These are phyloP conservation scores for Drosophila athabasca DNA, from an alignment of 1,140 invertebrate genomes.

Conservation along the genomic window DNA sequence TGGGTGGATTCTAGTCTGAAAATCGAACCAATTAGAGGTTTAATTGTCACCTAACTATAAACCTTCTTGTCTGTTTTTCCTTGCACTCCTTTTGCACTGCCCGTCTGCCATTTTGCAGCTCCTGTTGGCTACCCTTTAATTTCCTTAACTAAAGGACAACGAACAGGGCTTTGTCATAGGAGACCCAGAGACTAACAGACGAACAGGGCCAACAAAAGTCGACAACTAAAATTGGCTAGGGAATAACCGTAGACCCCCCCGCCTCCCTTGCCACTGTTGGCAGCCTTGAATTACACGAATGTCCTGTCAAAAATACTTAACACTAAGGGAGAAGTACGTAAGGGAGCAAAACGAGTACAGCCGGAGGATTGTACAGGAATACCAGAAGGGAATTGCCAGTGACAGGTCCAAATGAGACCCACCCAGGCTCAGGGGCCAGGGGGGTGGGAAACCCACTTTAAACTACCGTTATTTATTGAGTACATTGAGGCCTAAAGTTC, in stretches of 20 bases:
- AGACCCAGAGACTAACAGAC: slow-evolving; percentile 3
- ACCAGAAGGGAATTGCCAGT: slow-evolving; percentile 36
- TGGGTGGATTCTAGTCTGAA: not conserved
- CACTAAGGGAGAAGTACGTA: slow-evolving; percentile 17
- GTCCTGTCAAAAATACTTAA: slow-evolving; percentile 69
- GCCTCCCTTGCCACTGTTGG: not conserved
- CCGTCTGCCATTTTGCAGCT: not conserved
- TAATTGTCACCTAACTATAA: not conserved
- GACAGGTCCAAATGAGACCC: slow-evolving; percentile 52
- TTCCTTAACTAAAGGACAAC: slow-evolving; percentile 42
- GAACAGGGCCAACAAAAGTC: slow-evolving; percentile 40
- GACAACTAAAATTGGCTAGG: slow-evolving; percentile 45
- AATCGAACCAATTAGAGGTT: not conserved
- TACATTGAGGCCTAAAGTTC: slow-evolving; percentile 51
- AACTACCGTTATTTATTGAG: slow-evolving; percentile 69
- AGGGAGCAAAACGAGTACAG: not conserved
- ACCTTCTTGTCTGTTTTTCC: no score
- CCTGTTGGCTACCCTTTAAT: slow-evolving; percentile 34
- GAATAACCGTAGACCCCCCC: no score
- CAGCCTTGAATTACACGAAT: slow-evolving; percentile 66
- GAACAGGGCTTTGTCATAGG: slow-evolving; percentile 32
- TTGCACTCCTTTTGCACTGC: no score
- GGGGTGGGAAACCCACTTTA: slow-evolving; percentile 27
- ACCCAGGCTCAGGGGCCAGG: slow-evolving; percentile 6
- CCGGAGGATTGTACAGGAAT: slow-evolving; percentile 3